Base-by-base conservation (phyloP, 2,113 vertebrate genomes). In the Otolemur garnettii region DNA sequence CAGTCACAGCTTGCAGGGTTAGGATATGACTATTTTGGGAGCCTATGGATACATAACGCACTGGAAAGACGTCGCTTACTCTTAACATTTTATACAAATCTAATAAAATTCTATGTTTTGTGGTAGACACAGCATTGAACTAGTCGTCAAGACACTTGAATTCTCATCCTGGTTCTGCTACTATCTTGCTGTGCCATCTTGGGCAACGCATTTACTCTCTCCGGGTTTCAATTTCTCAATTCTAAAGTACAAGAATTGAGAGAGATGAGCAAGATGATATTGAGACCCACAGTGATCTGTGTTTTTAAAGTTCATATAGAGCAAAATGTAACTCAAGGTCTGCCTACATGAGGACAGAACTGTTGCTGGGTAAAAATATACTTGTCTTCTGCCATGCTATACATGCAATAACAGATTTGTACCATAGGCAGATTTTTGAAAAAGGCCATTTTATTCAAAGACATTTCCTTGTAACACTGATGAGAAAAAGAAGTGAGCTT, bases 231-330 rank as follows among this genome's bases (percentile, higher is more conserved):
- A 89, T 77, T 57, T 60, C 57, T 81, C 59, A 84, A n/a, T 80
- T 95, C 84, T 96, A 53, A 95, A 90, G 24, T 45, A 72, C 21
- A 68, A 87, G 22, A 50, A 71, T 26, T 69, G n/a, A 93, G 55
- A 85, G 75, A 83, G 33, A 88, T 4, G 78, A 96, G 72, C 28
- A 78, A 57, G 8, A 10, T 74, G 13, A 60, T 13, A 21, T 72
- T 21, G 79, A 50, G 64, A 72, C 13, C 50, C 24, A 12, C 17
- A 35, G 22, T 38, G 28, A 64, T 28, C 22, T n/a, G 86, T 85
- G 9, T 59, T 72, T 59, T 82, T 81, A 38, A 92, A 71, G 24
- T 69, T 69, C 50, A 69, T 80, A 80, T 7, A 19, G 35, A 77
- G n/a, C 33, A 77, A 69, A 78, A 86, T 71, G 30, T 33, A 57